Conservation (phyloP, 37 sponge, comb jelly and placozoan species). For the Diacarnus erythraeanus region DNA sequence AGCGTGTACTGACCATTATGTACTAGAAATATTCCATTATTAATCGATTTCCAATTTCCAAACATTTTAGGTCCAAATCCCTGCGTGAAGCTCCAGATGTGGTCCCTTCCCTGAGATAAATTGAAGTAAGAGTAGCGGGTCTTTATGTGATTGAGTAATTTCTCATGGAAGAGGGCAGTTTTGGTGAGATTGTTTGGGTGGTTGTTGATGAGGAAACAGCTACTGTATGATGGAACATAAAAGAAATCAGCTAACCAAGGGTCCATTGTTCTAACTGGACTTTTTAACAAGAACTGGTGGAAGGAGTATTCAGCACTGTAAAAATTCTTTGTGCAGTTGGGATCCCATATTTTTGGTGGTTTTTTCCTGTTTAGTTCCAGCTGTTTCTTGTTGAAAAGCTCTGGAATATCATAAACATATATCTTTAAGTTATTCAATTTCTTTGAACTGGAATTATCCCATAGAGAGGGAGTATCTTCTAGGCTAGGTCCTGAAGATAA, state of each 20-base stretch:
- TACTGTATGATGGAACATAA: slow-evolving; percentile 48
- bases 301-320: slow-evolving; percentile 52
- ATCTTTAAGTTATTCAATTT: slow-evolving; percentile 35
- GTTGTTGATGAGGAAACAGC: slow-evolving; percentile 50
- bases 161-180: slow-evolving; percentile 21
- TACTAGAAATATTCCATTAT: slow-evolving; percentile 38
- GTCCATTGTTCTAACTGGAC: slow-evolving; percentile 20
- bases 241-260: slow-evolving; percentile 46
- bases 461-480: no score
- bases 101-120: slow-evolving; percentile 44
- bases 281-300: slow-evolving; percentile 37
- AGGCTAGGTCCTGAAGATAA: no score
- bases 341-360: slow-evolving; percentile 49
- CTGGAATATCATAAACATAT: slow-evolving; percentile 42
- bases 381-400: slow-evolving; percentile 28
- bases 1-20: slow-evolving; percentile 30
- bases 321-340: slow-evolving; percentile 28
- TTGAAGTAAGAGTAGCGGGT: slow-evolving; percentile 39
- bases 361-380: slow-evolving; percentile 7
- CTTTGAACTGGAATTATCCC: background rate
- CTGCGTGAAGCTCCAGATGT: slow-evolving; percentile 47
- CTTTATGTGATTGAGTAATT: slow-evolving; percentile 19
- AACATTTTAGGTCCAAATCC: slow-evolving; percentile 33
- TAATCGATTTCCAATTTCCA: slow-evolving; percentile 29
- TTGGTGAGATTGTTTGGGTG: slow-evolving; percentile 40